Percentiles rank a stretch among this genome's conserved stretches.
These are phyloP conservation scores for Dufourea novaeangliae DNA, from an alignment of 1,140 invertebrate genomes.

Conservation along the genomic window DNA sequence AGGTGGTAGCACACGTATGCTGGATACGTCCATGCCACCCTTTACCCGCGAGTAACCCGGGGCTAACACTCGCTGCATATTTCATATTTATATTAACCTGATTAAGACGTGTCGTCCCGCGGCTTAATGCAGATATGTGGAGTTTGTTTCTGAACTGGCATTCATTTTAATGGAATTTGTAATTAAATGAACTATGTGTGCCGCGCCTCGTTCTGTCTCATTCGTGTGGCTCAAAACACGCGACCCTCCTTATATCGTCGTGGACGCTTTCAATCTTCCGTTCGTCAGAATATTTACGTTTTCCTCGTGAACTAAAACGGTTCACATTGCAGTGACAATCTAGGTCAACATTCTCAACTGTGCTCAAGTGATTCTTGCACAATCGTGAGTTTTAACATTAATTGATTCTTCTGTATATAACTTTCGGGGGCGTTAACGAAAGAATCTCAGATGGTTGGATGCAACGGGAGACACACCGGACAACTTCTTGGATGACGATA, in stretches of 20 bases:
- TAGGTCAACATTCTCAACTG: conserved; percentile 26
- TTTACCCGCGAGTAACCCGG: conserved; percentile 70
- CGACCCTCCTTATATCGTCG: conserved; percentile 5
- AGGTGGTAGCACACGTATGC: conserved; percentile 73
- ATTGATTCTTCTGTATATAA: neutral
- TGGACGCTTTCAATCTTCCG: conserved; percentile 13
- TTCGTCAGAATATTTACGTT: neutral
- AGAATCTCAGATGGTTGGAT: neutral
- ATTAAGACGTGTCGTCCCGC: conserved; percentile 81
- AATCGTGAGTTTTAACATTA: too few relatives aligned
- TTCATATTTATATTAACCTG: conserved; percentile 83
- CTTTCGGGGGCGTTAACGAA: neutral
- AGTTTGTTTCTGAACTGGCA: conserved; percentile 82
- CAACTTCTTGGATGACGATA: conserved; percentile 36
- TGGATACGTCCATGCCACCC: conserved; percentile 64
- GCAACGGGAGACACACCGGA: neutral
- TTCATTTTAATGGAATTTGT: conserved; percentile 82
- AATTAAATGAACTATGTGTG: conserved; percentile 81
- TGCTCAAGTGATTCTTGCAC: neutral
- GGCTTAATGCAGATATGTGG: conserved; percentile 81
- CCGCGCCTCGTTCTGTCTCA: conserved; percentile 66
- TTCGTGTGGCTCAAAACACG: conserved; percentile 8
- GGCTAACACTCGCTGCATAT: conserved; percentile 80
- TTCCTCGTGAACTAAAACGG: neutral
- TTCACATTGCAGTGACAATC: neutral